Evolutionary conservation across 1,140 invertebrate genomes (phyloP).

Genomic region (Cherax quadricarinatus): DNA sequence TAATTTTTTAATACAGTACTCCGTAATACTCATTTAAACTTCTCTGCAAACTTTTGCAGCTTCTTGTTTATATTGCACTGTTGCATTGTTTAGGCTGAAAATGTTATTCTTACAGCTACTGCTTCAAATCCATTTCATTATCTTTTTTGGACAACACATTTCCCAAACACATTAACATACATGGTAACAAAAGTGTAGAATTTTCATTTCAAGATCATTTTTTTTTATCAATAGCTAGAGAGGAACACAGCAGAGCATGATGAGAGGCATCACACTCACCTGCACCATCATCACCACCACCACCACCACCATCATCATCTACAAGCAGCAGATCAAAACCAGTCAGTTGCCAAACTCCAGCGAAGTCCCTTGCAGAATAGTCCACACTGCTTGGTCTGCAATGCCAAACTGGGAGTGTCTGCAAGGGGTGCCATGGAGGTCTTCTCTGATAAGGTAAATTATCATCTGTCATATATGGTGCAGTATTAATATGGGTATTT

Average conservation of each 20-base stretch:
- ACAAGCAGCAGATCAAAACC: background rate
- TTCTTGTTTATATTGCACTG: no score
- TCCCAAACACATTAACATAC: no score
- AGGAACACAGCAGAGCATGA: constrained; percentile 15
- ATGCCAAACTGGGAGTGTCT: constrained; percentile 70
- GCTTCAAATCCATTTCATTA: no score
- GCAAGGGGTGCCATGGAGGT: constrained; percentile 70
- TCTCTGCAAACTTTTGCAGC: no score
- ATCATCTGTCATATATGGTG: background rate
- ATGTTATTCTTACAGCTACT: no score
- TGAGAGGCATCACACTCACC: background rate
- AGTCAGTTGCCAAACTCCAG: background rate
- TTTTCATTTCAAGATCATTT: background rate
- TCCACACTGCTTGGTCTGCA: constrained; percentile 68
- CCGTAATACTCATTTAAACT: no score
- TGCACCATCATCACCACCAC: constrained; percentile 1
- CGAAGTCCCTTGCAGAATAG: background rate
- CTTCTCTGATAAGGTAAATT: constrained; percentile 58
- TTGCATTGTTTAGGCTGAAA: no score
- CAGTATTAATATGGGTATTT: background rate
- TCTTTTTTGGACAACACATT: no score
- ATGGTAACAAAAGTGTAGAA: background rate
- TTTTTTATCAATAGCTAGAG: background rate
- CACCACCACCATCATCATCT: background rate
- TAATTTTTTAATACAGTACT: no score